These are phyloP conservation scores for Arge pagana DNA, from an alignment of 2,888 invertebrate species.

Conservation along the genomic window DNA sequence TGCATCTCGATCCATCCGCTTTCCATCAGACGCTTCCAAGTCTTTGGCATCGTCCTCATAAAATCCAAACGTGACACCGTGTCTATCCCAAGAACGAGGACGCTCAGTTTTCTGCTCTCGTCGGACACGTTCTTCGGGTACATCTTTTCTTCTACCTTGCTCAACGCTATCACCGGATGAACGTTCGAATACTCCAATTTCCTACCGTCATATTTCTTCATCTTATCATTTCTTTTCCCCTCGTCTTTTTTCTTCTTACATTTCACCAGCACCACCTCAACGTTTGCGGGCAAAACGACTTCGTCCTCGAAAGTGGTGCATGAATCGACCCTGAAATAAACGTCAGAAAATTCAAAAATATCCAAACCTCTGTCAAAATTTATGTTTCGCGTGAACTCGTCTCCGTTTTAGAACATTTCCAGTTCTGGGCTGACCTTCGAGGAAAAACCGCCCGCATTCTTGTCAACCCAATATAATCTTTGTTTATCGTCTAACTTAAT, in stretches of 20 bases:
- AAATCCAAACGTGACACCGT: slow-evolving; percentile 82
- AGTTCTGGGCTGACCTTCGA: too few species aligned
- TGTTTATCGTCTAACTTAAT: not conserved
- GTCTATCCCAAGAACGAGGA: slow-evolving; percentile 83
- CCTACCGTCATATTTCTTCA: too few species aligned
- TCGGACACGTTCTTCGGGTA: slow-evolving; percentile 14
- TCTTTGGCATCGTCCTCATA: slow-evolving; percentile 75
- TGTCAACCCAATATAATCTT: too few species aligned
- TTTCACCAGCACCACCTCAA: slow-evolving; percentile 61
- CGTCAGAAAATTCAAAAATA: too few species aligned
- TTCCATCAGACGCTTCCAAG: slow-evolving; percentile 68
- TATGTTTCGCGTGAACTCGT: not conserved
- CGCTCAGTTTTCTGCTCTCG: slow-evolving; percentile 61
- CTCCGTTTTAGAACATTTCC: not conserved
- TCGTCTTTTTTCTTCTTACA: slow-evolving; percentile 51
- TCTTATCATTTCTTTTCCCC: slow-evolving; percentile 25
- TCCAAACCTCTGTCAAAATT: slow-evolving; percentile 1
- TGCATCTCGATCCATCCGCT: slow-evolving; percentile 73
- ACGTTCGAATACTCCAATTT: slow-evolving; percentile 61
- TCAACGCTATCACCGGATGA: slow-evolving; percentile 63
- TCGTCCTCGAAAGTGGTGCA: slow-evolving; percentile 60
- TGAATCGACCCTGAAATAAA: slow-evolving; percentile 53
- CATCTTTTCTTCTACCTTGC: slow-evolving; percentile 60
- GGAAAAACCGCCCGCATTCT: too few species aligned
- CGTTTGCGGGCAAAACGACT: slow-evolving; percentile 49